These are phyloP conservation scores for Danaus plexippus DNA, from an alignment of 1,140 invertebrate species.

Conservation along the genomic window DNA sequence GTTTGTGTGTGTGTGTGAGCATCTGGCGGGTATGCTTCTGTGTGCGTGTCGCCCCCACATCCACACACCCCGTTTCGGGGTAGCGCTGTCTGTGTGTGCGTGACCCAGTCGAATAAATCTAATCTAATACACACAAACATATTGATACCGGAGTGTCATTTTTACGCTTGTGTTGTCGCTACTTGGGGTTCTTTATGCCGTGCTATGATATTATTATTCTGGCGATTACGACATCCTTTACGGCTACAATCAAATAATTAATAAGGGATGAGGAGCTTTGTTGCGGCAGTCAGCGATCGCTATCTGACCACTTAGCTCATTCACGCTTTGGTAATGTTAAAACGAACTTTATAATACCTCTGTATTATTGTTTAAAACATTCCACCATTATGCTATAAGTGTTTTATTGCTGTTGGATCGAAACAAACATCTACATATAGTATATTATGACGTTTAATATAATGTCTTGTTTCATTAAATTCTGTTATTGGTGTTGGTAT, in stretches of 20 bases:
- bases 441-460: too few species aligned
- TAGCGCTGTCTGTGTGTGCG: slow-evolving; percentile 46
- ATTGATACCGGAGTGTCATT: slow-evolving; percentile 68
- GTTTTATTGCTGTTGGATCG: too few species aligned
- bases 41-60: slow-evolving; percentile 54
- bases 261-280: slow-evolving; percentile 70
- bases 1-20: slow-evolving; percentile 51
- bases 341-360: slow-evolving; percentile 46
- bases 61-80: slow-evolving; percentile 54
- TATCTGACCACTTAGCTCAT: slow-evolving; percentile 59
- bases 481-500: too few species aligned
- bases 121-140: slow-evolving; percentile 69
- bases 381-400: slow-evolving; percentile 11
- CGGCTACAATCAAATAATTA: slow-evolving; percentile 72
- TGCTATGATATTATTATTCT: slow-evolving; percentile 71
- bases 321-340: slow-evolving; percentile 49
- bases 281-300: slow-evolving; percentile 57
- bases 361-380: slow-evolving; percentile 26
- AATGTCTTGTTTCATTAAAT: too few species aligned
- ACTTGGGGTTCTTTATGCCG: slow-evolving; percentile 68
- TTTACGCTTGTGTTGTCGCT: slow-evolving; percentile 70
- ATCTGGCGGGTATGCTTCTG: slow-evolving; percentile 55
- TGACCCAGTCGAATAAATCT: slow-evolving; percentile 71
- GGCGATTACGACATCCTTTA: slow-evolving; percentile 70
- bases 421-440: too few species aligned